These are phyloP conservation scores for Anser brachyrhynchus DNA, from an alignment of 2,113 vertebrate species.

Conservation along the genomic window DNA sequence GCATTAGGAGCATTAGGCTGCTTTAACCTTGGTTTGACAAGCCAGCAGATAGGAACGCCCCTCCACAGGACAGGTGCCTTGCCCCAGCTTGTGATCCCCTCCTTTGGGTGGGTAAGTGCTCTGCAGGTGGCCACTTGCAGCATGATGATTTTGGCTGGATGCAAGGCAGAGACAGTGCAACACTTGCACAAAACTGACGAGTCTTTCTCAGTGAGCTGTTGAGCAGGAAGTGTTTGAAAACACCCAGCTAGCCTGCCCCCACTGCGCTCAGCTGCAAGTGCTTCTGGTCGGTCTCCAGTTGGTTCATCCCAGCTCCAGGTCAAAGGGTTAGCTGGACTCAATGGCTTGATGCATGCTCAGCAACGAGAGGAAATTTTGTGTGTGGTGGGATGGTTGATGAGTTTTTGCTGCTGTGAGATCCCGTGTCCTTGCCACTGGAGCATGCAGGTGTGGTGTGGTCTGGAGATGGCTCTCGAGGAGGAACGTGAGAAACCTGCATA, in stretches of 20 bases:
- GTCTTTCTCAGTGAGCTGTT: background rate
- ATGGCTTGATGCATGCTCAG: background rate
- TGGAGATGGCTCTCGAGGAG: background rate
- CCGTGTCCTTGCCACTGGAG: accelerated
- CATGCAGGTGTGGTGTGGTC: background rate
- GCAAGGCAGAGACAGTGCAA: background rate
- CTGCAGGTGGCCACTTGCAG: background rate
- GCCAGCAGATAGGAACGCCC: background rate
- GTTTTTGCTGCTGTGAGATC: background rate
- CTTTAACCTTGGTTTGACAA: background rate
- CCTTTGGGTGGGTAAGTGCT: background rate
- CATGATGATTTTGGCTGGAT: background rate
- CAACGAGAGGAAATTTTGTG: accelerated
- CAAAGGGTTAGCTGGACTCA: background rate
- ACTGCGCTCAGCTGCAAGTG: background rate
- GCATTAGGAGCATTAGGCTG: background rate
- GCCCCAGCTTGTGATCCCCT: background rate
- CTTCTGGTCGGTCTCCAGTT: background rate
- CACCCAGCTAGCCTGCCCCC: background rate
- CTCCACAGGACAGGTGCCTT: background rate
- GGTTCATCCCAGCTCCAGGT: background rate
- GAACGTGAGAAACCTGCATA: background rate
- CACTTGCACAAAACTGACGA: background rate
- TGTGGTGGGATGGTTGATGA: background rate
- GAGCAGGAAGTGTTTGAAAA: background rate